phyloP scores from a whole-genome alignment of 2,797 vertebrate genomes.

The Spea hammondii region DNA sequence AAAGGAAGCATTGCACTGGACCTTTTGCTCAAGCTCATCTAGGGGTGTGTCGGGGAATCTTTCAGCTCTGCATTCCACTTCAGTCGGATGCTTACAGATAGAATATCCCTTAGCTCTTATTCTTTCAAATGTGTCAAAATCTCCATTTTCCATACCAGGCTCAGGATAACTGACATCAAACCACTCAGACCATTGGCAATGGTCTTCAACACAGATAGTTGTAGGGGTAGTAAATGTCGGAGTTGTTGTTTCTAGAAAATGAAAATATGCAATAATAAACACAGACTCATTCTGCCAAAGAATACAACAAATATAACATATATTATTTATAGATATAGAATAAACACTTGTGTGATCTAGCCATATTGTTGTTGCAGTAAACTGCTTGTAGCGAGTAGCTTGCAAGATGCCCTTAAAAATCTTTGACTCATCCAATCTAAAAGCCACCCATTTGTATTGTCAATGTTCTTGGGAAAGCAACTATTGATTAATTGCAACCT shows the following conservation, averaged over 20 bases:
- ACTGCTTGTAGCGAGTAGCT: no score
- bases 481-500: no score
- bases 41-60: conserved; percentile 51
- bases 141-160: conserved; percentile 61
- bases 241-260: conserved; percentile 16
- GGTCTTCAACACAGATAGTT: conserved; percentile 61
- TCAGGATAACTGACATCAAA: conserved; percentile 61
- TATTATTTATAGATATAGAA: no score
- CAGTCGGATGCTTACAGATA: conserved; percentile 61
- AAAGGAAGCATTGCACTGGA: conserved; percentile 64
- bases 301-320: no score
- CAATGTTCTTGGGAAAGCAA: no score
- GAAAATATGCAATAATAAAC: neutral
- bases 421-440: no score
- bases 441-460: no score
- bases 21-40: conserved; percentile 57
- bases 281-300: no score
- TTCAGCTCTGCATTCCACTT: conserved; percentile 72
- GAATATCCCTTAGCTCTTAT: conserved; percentile 62
- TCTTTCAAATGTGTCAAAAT: conserved; percentile 69
- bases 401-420: neutral
- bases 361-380: no score
- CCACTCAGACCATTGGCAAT: conserved; percentile 76
- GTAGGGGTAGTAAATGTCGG: conserved; percentile 1
- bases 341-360: no score